A percentile compares a stretch with the other conserved stretches of the same genome.
Evolutionary conservation across 2,113 vertebrate species (phyloP).

Genomic region (Etia nguti): DNA sequence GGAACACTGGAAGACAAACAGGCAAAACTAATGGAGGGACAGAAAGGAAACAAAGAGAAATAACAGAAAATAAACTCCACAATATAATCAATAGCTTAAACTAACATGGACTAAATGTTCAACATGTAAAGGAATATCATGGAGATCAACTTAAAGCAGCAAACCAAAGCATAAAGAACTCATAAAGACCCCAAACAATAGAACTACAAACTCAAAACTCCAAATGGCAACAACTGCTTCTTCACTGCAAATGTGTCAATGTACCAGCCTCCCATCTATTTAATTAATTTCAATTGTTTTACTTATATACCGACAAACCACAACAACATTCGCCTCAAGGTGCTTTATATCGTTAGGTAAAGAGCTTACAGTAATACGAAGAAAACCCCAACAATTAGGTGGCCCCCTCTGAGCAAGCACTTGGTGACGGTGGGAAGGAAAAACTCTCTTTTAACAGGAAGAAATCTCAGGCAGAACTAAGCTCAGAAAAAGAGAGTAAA

Average conservation of each 20-base stretch:
- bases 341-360: too few species aligned
- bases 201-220: not conserved
- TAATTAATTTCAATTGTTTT: not conserved
- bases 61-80: not conserved
- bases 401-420: not conserved
- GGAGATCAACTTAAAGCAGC: not conserved
- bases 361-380: too few species aligned
- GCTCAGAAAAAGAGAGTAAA: not conserved
- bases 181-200: not conserved
- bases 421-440: not conserved
- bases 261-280: accelerated
- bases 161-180: not conserved
- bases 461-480: not conserved
- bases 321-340: too few species aligned
- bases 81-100: not conserved
- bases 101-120: not conserved
- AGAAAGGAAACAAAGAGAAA: not conserved
- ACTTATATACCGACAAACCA: not conserved
- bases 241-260: not conserved
- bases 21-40: not conserved
- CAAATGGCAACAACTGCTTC: not conserved
- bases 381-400: not conserved
- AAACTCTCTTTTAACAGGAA: not conserved
- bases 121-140: not conserved
- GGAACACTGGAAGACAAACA: not conserved